Percentiles rank a stretch among this genome's conserved stretches.
Evolutionary conservation across 2,113 vertebrate species (phyloP).

Genomic region (Spermophilus dauricus): DNA sequence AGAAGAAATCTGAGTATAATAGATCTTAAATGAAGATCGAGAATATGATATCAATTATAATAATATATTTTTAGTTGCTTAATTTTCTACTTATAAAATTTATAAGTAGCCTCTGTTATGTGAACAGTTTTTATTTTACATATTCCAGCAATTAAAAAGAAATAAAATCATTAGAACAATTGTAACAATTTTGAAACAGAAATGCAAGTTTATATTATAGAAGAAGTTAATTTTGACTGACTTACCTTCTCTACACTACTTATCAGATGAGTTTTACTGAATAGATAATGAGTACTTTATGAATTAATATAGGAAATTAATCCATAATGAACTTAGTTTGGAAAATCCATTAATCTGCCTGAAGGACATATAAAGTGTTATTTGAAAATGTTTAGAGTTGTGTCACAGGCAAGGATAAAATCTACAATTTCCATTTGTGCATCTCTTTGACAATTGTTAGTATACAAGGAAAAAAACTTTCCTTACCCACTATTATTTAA

Average conservation of each 20-base stretch:
- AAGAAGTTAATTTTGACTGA: neutral
- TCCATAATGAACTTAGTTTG: neutral
- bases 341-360: neutral
- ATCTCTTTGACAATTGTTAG: neutral
- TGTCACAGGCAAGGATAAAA: rapidly evolving
- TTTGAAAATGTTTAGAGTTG: neutral
- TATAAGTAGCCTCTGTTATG: slow-evolving; percentile 33
- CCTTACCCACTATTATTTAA: rapidly evolving
- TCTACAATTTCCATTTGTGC: neutral
- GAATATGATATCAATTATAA: slow-evolving; percentile 81
- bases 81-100: slow-evolving; percentile 73
- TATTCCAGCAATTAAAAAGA: slow-evolving; percentile 59
- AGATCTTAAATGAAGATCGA: slow-evolving; percentile 76
- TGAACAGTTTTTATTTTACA: slow-evolving; percentile 65
- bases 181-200: neutral
- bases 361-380: neutral
- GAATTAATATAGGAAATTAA: neutral
- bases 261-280: neutral
- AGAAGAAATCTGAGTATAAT: slow-evolving; percentile 80
- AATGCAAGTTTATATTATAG: neutral
- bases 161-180: slow-evolving; percentile 10
- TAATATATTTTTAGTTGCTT: slow-evolving; percentile 77
- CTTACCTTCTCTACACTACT: neutral
- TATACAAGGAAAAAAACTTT: neutral
- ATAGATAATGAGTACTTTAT: neutral